phyloP scores from a whole-genome alignment of 2,113 vertebrate species.

The Scatophagus argus region DNA sequence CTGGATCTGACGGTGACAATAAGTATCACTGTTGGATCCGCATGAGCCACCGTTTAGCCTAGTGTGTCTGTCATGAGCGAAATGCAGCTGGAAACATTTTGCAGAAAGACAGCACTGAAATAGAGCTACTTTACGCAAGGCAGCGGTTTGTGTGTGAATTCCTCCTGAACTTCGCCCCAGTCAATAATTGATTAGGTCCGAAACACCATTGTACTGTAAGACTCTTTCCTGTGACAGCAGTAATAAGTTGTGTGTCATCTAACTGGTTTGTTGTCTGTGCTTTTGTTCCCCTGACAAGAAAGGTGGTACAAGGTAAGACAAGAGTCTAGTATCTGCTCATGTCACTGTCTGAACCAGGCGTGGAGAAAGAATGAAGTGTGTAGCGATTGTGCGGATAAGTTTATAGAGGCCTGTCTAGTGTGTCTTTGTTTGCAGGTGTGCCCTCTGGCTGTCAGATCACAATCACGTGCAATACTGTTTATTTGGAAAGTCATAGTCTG shows the following conservation, averaged over 20 bases:
- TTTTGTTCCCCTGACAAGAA: conserved; percentile 39
- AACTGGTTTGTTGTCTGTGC: conserved; percentile 21
- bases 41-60: conserved; percentile 26
- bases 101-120: conserved; percentile 39
- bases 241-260: conserved; percentile 22
- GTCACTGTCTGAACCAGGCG: conserved; percentile 16
- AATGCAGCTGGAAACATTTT: conserved; percentile 28
- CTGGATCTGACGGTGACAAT: conserved; percentile 53
- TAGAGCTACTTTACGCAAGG: conserved; percentile 46
- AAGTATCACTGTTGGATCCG: conserved; percentile 48
- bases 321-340: conserved; percentile 14
- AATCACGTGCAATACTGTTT: background rate
- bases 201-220: conserved; percentile 20
- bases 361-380: background rate
- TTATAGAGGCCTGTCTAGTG: background rate
- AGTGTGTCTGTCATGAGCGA: conserved; percentile 41
- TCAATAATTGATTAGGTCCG: conserved; percentile 74
- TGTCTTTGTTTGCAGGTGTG: conserved; percentile 6
- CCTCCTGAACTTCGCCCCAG: conserved; percentile 45
- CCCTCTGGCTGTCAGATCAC: background rate
- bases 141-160: conserved; percentile 60
- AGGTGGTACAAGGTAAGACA: conserved; percentile 31
- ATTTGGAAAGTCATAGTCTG: conserved; percentile 2
- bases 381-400: conserved; percentile 26
- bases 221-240: conserved; percentile 42